Evolutionary conservation across 2,797 vertebrate genomes (phyloP).

Genomic region (Natrix natrix): DNA sequence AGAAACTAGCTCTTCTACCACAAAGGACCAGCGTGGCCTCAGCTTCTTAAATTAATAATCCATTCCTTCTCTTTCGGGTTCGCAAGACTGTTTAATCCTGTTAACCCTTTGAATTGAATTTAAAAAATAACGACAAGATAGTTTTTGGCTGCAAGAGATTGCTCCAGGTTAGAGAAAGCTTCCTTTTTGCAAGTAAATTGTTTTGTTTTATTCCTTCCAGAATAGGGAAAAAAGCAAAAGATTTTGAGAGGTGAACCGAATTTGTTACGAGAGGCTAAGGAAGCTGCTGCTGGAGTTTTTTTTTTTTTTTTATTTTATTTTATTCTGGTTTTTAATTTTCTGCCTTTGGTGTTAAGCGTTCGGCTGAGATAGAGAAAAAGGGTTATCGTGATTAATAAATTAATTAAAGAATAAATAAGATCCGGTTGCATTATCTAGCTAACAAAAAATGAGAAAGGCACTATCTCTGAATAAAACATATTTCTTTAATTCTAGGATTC

Average conservation of each 20-base stretch:
- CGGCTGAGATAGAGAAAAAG: constrained; percentile 57
- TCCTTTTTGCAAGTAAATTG: constrained; percentile 50
- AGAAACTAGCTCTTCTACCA: constrained; percentile 32
- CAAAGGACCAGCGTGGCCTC: constrained; percentile 32
- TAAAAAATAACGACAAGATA: constrained; percentile 24
- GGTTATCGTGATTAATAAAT: not conserved
- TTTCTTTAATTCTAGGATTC: constrained; percentile 72
- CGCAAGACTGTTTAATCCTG: constrained; percentile 51
- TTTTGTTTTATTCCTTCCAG: not conserved
- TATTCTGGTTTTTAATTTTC: constrained; percentile 37
- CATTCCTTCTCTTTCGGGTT: constrained; percentile 34
- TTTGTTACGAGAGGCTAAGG: constrained; percentile 49
- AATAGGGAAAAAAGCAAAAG: not conserved
- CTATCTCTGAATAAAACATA: constrained; percentile 69
- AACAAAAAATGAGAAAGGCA: constrained; percentile 61
- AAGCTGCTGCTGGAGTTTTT: constrained; percentile 19
- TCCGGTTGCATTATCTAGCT: constrained; percentile 62
- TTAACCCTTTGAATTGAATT: constrained; percentile 33
- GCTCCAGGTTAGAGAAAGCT: constrained; percentile 49
- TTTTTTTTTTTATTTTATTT: constrained; percentile 23
- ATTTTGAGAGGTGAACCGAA: constrained; percentile 51
- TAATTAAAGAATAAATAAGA: constrained; percentile 25
- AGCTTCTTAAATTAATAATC: constrained; percentile 42
- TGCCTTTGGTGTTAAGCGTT: constrained; percentile 56
- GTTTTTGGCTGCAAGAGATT: constrained; percentile 57